Evolutionary conservation across 2,797 vertebrate species (phyloP).

Genomic region (Peromyscus attwateri): DNA sequence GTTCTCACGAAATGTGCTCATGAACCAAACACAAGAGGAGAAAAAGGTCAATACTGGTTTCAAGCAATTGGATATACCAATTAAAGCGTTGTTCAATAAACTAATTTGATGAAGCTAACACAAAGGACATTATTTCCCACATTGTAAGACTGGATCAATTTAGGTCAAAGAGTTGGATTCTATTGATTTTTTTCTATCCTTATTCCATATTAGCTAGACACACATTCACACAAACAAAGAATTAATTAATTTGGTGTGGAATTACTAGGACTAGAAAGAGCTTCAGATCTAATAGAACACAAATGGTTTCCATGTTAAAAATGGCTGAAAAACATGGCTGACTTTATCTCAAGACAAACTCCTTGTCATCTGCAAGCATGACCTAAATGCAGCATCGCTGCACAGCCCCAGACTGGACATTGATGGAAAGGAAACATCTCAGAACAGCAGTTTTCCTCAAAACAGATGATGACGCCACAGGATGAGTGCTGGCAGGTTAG

Average conservation of each 20-base stretch:
- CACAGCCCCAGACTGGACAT: not conserved
- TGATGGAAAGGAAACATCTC: not conserved
- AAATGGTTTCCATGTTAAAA: not conserved
- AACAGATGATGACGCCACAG: not conserved
- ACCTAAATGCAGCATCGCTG: not conserved
- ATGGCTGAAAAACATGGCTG: not conserved
- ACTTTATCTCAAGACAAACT: not conserved
- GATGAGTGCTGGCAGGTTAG: conserved; percentile 44
- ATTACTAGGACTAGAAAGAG: conserved; percentile 11
- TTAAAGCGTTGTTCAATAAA: conserved; percentile 56
- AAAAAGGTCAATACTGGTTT: conserved; percentile 47
- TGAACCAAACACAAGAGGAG: conserved; percentile 17
- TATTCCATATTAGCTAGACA: conserved; percentile 18
- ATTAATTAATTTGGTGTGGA: conserved; percentile 28
- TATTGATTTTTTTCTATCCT: conserved; percentile 63
- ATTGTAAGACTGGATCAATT: conserved; percentile 60
- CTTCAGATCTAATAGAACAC: not conserved
- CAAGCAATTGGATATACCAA: not conserved
- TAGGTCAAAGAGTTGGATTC: conserved; percentile 43
- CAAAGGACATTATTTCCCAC: conserved; percentile 24
- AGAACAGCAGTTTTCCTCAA: not conserved
- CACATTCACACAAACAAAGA: not conserved
- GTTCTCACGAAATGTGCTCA: not conserved
- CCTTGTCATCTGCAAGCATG: not conserved
- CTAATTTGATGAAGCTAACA: conserved; percentile 61